Evolutionary conservation across 2,888 invertebrate genomes (phyloP).

Genomic region (Arenicola marina): DNA sequence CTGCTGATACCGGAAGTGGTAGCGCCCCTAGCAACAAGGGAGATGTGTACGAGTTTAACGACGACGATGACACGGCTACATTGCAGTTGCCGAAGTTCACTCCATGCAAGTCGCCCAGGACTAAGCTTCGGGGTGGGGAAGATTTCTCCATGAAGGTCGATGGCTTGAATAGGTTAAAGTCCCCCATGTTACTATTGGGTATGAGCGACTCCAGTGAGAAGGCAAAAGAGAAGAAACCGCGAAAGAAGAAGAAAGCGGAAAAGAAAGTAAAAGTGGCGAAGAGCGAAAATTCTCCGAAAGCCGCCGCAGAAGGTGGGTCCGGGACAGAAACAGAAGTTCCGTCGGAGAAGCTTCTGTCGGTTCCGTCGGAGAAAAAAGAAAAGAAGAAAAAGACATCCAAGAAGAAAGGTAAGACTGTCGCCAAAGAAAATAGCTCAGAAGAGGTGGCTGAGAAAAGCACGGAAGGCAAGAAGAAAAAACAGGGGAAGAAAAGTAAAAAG

Average conservation of each 20-base stretch:
- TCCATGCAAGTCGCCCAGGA: too few species aligned
- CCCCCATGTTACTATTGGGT: too few species aligned
- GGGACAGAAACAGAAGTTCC: background rate
- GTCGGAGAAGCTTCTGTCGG: background rate
- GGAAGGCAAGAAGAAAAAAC: background rate
- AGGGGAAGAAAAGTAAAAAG: background rate
- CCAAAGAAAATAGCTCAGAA: background rate
- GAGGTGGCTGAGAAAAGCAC: background rate
- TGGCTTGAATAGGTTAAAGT: too few species aligned
- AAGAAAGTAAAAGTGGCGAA: background rate
- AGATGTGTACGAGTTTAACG: conserved; percentile 7
- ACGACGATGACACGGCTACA: conserved; percentile 7
- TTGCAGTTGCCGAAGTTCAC: too few species aligned
- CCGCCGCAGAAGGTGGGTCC: background rate
- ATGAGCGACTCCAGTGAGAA: too few species aligned
- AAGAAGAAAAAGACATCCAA: background rate
- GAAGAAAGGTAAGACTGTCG: background rate
- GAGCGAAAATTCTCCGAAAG: background rate
- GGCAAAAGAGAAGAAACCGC: background rate
- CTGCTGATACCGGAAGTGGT: too few species aligned
- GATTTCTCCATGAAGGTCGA: too few species aligned
- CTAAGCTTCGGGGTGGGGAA: too few species aligned
- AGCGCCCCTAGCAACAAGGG: too few species aligned
- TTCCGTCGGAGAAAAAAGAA: background rate
- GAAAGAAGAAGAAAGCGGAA: background rate